Conservation (phyloP, 2,888 invertebrate species). For the Drosophila kanekoi region DNA sequence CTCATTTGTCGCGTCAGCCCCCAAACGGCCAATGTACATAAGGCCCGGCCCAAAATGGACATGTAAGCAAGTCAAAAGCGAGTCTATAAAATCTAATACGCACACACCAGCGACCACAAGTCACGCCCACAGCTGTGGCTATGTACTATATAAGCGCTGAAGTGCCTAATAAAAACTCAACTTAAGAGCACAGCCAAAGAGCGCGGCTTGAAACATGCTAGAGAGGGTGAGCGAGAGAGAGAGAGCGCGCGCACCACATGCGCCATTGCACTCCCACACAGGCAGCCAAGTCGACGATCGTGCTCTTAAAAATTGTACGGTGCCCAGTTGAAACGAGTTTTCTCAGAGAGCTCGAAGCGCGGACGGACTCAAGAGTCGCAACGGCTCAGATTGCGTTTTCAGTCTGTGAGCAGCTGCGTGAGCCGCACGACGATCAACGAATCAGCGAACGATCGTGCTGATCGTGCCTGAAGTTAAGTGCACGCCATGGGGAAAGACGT, state of each 20-base stretch:
- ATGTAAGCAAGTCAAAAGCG: conserved; percentile 59
- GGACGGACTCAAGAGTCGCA: conserved; percentile 55
- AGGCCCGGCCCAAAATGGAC: conserved; percentile 71
- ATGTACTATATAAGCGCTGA: conserved; percentile 36
- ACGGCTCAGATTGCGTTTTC: conserved; percentile 46
- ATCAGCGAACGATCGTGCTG: conserved; percentile 50
- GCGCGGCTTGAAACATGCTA: conserved; percentile 6
- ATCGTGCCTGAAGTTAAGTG: conserved; percentile 44
- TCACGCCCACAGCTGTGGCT: conserved; percentile 65
- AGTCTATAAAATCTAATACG: conserved; percentile 78
- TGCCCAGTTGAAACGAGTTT: conserved; percentile 32
- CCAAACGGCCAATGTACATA: conserved; percentile 67
- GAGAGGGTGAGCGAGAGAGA: neutral
- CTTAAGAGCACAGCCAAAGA: conserved; percentile 60
- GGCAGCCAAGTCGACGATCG: neutral
- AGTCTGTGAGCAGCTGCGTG: conserved; percentile 74
- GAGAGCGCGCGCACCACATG: conserved; percentile 4
- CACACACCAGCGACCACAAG: conserved; percentile 57
- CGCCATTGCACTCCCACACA: conserved; percentile 31
- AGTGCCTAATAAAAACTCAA: conserved; percentile 47
- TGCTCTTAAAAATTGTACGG: conserved; percentile 36
- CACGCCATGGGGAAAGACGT: conserved; percentile 20
- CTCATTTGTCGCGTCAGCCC: conserved; percentile 59
- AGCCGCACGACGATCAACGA: conserved; percentile 69
- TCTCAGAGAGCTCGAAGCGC: conserved; percentile 29